Conservation (phyloP, 1,140 invertebrate genomes). For the Cyclargus thomasi region DNA sequence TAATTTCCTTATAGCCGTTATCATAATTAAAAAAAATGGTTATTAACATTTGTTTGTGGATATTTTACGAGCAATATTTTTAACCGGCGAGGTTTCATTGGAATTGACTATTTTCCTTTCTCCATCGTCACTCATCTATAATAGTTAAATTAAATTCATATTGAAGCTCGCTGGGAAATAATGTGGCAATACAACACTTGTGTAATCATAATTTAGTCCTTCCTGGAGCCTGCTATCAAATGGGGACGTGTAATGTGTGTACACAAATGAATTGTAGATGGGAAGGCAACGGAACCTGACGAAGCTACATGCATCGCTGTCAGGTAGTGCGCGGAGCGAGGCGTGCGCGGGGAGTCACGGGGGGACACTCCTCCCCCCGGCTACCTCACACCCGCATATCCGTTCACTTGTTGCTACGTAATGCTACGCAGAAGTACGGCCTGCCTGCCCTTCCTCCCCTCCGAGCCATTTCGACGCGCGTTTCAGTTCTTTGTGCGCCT, state of each 20-base stretch:
- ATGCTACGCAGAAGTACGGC: constrained; percentile 54
- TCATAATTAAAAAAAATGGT: neutral
- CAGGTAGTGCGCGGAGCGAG: constrained; percentile 39
- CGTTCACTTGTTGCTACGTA: constrained; percentile 73
- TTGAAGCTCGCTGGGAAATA: neutral
- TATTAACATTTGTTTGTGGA: neutral
- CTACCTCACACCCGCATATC: constrained; percentile 49
- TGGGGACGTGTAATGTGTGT: constrained; percentile 1
- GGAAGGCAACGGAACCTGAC: constrained; percentile 36
- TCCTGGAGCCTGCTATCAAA: constrained; percentile 14
- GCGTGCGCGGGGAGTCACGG: constrained; percentile 41
- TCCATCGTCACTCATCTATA: neutral
- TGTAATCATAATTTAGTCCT: constrained; percentile 9
- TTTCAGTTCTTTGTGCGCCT: constrained; percentile 70
- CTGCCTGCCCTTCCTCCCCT: constrained; percentile 37
- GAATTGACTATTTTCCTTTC: neutral
- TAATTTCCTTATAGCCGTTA: neutral
- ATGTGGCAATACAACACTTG: constrained; percentile 5
- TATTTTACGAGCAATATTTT: neutral
- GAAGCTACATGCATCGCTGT: constrained; percentile 44
- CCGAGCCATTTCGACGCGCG: constrained; percentile 52
- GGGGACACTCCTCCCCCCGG: constrained; percentile 38
- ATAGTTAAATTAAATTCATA: neutral
- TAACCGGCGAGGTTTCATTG: neutral
- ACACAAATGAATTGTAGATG: constrained; percentile 21